Conservation (phyloP, 2,113 vertebrate species). For the Pelecanus crispus region DNA sequence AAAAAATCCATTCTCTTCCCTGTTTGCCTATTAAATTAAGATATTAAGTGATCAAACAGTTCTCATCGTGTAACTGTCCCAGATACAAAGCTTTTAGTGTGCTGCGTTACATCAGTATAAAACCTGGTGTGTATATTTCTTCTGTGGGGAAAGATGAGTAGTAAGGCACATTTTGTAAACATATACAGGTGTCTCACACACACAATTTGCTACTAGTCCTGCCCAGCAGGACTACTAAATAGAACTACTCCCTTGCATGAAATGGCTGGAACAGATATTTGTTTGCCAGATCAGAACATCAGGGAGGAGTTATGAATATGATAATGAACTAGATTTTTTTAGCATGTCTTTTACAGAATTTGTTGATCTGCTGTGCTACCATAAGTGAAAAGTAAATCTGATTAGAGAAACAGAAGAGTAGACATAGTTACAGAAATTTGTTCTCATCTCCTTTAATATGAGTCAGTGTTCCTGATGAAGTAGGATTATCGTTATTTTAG, state of each 20-base stretch:
- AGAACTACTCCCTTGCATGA: not conserved
- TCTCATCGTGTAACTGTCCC: not conserved
- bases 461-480: not conserved
- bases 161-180: not conserved
- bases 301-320: not conserved
- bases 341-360: not conserved
- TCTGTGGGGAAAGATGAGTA: not conserved
- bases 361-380: not conserved
- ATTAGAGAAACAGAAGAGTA: not conserved
- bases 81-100: not conserved
- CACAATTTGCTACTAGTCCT: not conserved
- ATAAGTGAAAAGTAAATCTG: not conserved
- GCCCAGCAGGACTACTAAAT: not conserved
- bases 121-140: not conserved
- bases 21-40: not conserved
- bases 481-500: not conserved
- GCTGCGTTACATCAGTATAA: not conserved
- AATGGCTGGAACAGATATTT: not conserved
- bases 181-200: not conserved
- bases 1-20: not conserved
- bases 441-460: not conserved
- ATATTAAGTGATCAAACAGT: not conserved
- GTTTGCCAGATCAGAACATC: not conserved
- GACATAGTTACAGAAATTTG: not conserved
- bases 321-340: not conserved